These are phyloP conservation scores for Pocota personata DNA, from an alignment of 2,888 invertebrate species.

Conservation along the genomic window DNA sequence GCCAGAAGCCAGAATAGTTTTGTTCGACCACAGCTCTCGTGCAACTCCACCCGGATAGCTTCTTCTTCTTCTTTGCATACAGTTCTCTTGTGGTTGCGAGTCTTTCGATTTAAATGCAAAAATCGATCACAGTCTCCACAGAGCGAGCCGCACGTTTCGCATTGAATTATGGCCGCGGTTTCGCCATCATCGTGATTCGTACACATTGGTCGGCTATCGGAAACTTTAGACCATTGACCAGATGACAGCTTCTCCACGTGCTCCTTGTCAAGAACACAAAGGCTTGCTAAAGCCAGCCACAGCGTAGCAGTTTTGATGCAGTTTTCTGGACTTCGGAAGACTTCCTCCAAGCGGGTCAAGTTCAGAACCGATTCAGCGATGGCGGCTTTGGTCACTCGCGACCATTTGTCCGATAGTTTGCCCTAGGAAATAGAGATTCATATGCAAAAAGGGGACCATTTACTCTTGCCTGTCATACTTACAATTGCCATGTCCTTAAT, in stretches of 20 bases:
- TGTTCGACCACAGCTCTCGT: slow-evolving; percentile 97
- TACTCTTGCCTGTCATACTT: slow-evolving; percentile 78
- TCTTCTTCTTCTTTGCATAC: slow-evolving; percentile 97
- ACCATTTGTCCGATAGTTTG: slow-evolving; percentile 93
- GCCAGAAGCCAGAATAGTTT: slow-evolving; percentile 97
- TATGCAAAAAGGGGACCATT: not conserved
- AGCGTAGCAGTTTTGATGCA: slow-evolving; percentile 93
- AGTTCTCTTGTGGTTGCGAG: slow-evolving; percentile 90
- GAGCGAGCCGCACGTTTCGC: slow-evolving; percentile 94
- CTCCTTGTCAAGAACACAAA: slow-evolving; percentile 95
- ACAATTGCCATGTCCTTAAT: slow-evolving; percentile 97
- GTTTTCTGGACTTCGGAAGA: slow-evolving; percentile 88
- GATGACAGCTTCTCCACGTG: slow-evolving; percentile 92
- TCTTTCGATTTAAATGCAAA: slow-evolving; percentile 94
- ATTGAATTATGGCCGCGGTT: slow-evolving; percentile 96
- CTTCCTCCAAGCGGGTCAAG: slow-evolving; percentile 91
- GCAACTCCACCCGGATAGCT: slow-evolving; percentile 97
- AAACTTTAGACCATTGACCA: slow-evolving; percentile 89
- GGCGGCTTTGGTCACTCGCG: slow-evolving; percentile 92
- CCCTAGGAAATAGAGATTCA: slow-evolving; percentile 85
- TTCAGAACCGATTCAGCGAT: slow-evolving; percentile 94
- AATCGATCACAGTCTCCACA: slow-evolving; percentile 98
- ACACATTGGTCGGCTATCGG: slow-evolving; percentile 90
- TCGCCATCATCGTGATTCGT: slow-evolving; percentile 98
- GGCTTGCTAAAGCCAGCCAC: slow-evolving; percentile 96